These are phyloP conservation scores for Hanleya hanleyi DNA, from an alignment of 2,888 invertebrate genomes.

Conservation along the genomic window DNA sequence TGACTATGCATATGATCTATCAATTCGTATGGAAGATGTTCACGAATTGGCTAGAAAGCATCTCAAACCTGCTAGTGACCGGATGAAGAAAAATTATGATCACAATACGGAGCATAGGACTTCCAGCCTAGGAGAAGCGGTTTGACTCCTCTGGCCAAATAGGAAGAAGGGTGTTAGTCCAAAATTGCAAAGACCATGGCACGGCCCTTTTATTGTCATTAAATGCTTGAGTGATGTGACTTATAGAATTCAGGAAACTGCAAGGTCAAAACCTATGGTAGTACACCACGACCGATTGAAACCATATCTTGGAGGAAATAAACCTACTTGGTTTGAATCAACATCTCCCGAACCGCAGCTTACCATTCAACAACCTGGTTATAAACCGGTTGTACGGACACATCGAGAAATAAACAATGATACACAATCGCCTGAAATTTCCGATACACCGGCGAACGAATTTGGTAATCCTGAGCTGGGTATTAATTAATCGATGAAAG, in stretches of 20 bases:
- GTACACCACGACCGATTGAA: conserved; percentile 13
- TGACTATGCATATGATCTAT: conserved; percentile 13
- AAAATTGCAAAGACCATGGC: conserved; percentile 23
- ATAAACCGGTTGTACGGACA: too few relatives aligned
- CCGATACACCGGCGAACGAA: too few relatives aligned
- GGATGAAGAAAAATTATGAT: conserved; percentile 20
- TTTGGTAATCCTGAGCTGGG: too few relatives aligned
- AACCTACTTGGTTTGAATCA: background rate
- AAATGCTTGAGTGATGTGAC: conserved; percentile 20
- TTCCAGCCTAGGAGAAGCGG: conserved; percentile 17
- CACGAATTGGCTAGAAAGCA: conserved; percentile 24
- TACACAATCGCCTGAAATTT: too few relatives aligned
- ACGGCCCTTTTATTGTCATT: conserved; percentile 10
- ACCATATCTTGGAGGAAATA: background rate
- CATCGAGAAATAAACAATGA: too few relatives aligned
- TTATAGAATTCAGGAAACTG: background rate
- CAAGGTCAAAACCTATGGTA: conserved; percentile 5
- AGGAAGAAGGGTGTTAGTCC: conserved; percentile 10
- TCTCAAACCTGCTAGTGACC: conserved; percentile 8
- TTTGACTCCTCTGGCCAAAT: conserved; percentile 1
- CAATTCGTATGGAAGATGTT: background rate
- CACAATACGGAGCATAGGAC: background rate
- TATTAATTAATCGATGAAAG: too few relatives aligned
- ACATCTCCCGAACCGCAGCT: too few relatives aligned
- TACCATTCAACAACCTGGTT: too few relatives aligned